Conservation (phyloP, 2,797 vertebrate genomes). For the Euthynnus affinis region DNA sequence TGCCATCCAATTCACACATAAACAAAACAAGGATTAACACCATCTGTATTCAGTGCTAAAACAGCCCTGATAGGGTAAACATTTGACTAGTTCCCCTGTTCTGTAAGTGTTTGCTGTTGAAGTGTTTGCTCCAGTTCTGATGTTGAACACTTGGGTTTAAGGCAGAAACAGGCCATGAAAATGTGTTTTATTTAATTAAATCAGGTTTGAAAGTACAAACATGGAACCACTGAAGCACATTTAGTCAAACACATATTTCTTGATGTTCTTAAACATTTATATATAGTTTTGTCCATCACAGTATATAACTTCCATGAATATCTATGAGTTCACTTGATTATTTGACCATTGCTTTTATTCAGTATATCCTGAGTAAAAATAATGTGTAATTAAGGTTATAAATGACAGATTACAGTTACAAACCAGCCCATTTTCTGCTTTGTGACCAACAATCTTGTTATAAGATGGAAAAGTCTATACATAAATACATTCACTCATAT, state of each 20-base stretch:
- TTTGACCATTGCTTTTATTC: too few relatives aligned
- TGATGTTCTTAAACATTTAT: background rate
- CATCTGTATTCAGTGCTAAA: background rate
- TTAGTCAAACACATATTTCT: background rate
- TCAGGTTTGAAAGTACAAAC: background rate
- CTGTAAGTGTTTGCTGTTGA: background rate
- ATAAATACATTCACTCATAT: background rate
- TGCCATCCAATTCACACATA: background rate
- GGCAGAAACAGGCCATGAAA: background rate
- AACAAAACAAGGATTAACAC: constrained; percentile 24
- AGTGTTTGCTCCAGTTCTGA: background rate
- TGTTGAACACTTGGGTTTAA: constrained; percentile 7
- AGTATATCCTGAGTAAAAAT: background rate
- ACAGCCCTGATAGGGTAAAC: constrained; percentile 16
- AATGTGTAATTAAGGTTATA: background rate
- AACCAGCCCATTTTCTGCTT: background rate
- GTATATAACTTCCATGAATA: too few relatives aligned
- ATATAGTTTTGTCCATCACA: background rate
- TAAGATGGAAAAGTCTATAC: background rate
- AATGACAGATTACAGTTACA: background rate
- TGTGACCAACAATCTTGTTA: background rate
- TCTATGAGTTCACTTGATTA: too few relatives aligned
- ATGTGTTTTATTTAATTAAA: constrained; percentile 1
- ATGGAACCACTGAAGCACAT: too few relatives aligned
- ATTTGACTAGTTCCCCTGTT: constrained; percentile 28